Conservation (phyloP, 2,797 vertebrate species). For the Acanthurus leucopareius region DNA sequence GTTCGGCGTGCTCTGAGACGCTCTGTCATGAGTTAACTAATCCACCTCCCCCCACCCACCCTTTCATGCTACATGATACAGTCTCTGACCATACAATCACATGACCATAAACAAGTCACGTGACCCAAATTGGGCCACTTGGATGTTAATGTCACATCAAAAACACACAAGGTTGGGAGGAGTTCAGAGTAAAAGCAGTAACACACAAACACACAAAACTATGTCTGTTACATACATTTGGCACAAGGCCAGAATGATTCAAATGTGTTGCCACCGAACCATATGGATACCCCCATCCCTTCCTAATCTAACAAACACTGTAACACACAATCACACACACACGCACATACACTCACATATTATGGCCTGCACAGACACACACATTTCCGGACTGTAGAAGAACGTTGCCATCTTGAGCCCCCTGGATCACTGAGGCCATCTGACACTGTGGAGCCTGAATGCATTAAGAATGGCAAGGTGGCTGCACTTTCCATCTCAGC, state of each 20-base stretch:
- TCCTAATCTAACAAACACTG: slow-evolving; percentile 68
- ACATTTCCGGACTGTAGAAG: slow-evolving; percentile 67
- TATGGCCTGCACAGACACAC: slow-evolving; percentile 45
- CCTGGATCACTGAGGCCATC: slow-evolving; percentile 69
- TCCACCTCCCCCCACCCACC: slow-evolving; percentile 7
- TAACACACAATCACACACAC: slow-evolving; percentile 44
- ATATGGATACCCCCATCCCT: slow-evolving; percentile 72
- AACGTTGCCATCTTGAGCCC: slow-evolving; percentile 74
- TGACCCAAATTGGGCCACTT: slow-evolving; percentile 24
- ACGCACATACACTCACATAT: slow-evolving; percentile 52
- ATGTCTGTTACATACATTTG: slow-evolving; percentile 49
- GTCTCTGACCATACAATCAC: slow-evolving; percentile 24
- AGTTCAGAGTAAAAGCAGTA: slow-evolving; percentile 22
- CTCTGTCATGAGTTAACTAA: slow-evolving; percentile 38
- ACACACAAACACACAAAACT: slow-evolving; percentile 19
- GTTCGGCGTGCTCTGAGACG: slow-evolving; percentile 42
- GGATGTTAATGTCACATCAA: slow-evolving; percentile 22
- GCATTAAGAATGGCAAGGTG: slow-evolving; percentile 71
- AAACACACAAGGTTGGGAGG: slow-evolving; percentile 30
- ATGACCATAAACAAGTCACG: slow-evolving; percentile 33
- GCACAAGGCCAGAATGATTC: slow-evolving; percentile 71
- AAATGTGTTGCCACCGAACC: slow-evolving; percentile 67
- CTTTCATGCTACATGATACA: slow-evolving; percentile 26
- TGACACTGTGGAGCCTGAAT: slow-evolving; percentile 69
- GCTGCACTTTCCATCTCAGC: slow-evolving; percentile 61